Conservation (phyloP, 2,888 invertebrate genomes). For the Macropis europaea region DNA sequence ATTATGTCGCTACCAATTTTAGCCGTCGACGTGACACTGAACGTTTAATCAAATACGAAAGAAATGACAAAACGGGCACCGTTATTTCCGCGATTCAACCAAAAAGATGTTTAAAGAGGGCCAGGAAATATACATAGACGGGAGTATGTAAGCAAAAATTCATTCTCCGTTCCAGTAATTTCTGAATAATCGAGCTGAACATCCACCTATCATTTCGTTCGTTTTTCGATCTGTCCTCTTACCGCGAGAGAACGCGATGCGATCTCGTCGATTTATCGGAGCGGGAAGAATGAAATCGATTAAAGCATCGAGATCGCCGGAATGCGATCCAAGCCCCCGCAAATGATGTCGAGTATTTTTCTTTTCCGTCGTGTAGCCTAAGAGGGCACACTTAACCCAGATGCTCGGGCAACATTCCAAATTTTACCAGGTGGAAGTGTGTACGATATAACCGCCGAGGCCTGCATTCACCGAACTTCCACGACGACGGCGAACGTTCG, state of each 20-base stretch:
- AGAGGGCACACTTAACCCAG: conserved; percentile 57
- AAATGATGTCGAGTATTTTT: conserved; percentile 48
- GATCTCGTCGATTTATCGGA: conserved; percentile 9
- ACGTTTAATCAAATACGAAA: too few relatives aligned
- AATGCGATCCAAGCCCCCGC: conserved; percentile 31
- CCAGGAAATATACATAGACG: too few relatives aligned
- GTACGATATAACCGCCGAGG: conserved; percentile 32
- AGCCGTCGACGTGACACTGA: too few relatives aligned
- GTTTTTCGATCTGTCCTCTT: background rate
- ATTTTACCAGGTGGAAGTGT: conserved; percentile 55
- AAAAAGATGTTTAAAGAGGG: background rate
- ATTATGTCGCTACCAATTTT: too few relatives aligned
- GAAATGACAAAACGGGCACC: too few relatives aligned
- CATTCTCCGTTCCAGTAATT: background rate
- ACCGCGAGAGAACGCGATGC: background rate
- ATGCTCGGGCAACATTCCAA: conserved; percentile 62
- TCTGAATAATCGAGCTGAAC: background rate
- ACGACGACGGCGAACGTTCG: background rate
- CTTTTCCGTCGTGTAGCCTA: conserved; percentile 15
- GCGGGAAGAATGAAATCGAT: conserved; percentile 46
- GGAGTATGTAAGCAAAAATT: background rate
- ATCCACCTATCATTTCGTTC: background rate
- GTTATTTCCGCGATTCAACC: too few relatives aligned
- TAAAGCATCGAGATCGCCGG: conserved; percentile 31
- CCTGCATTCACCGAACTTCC: background rate